Evolutionary conservation across 2,113 vertebrate species (phyloP).

Genomic region (Phaetusa simplex): DNA sequence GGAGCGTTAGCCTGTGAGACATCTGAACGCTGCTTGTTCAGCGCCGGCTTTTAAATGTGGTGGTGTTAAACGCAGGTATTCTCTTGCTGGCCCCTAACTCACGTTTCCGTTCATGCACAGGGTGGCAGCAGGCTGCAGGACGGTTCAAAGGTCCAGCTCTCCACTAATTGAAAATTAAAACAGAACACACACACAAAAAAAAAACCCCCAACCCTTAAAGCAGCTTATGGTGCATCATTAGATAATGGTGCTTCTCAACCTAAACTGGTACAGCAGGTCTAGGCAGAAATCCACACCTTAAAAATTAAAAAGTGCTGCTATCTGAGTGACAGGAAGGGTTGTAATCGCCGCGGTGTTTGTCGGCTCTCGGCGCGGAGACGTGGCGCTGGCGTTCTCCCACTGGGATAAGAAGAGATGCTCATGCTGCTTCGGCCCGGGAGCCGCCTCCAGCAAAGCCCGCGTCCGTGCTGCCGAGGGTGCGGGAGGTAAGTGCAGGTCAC

Average conservation of each 20-base stretch:
- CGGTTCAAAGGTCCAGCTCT: neutral
- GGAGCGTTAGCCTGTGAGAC: neutral
- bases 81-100: neutral
- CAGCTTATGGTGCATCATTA: neutral
- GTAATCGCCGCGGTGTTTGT: neutral
- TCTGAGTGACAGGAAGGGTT: neutral
- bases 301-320: neutral
- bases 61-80: neutral
- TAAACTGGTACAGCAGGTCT: constrained; percentile 32
- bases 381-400: neutral
- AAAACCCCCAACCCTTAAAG: neutral
- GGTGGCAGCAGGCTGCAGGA: neutral
- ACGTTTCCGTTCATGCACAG: neutral
- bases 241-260: neutral
- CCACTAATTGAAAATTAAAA: neutral
- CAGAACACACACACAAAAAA: neutral
- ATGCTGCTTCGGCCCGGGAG: rapidly evolving
- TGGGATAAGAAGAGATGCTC: neutral
- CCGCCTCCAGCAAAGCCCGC: rapidly evolving
- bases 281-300: constrained; percentile 36
- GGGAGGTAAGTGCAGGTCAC: neutral
- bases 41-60: neutral
- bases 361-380: neutral
- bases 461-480: rapidly evolving
- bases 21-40: neutral